phyloP scores from a whole-genome alignment of 2,888 invertebrate genomes.

The Nematopogon swammerdamellus region DNA sequence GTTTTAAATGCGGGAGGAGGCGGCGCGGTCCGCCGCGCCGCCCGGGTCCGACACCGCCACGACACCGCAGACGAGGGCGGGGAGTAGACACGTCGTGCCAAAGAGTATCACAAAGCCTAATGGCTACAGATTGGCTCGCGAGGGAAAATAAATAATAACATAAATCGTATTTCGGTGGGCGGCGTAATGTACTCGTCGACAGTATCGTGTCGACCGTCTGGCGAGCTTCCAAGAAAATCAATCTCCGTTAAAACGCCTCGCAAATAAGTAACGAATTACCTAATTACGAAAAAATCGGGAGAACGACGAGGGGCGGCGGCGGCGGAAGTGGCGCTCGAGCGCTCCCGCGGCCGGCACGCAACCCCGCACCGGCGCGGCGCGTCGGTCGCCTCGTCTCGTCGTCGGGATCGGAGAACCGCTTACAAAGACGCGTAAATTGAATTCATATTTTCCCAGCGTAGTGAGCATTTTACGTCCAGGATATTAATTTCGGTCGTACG shows the following conservation, averaged over 20 bases:
- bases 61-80: no score
- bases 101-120: neutral
- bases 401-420: no score
- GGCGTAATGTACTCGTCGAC: neutral
- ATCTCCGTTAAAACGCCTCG: neutral
- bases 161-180: neutral
- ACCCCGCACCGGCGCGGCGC: no score
- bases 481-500: neutral
- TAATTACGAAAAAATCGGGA: neutral
- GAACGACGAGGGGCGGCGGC: no score
- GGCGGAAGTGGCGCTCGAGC: no score
- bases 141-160: neutral
- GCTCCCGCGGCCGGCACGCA: no score
- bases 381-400: no score
- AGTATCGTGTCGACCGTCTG: neutral
- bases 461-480: neutral
- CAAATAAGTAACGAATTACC: neutral
- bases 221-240: neutral
- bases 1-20: constrained; percentile 20
- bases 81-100: no score
- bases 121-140: neutral
- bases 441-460: neutral
- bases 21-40: no score
- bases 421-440: neutral
- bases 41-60: no score